These are phyloP conservation scores for Drosophila pullipes DNA, from an alignment of 2,888 invertebrate species.

Conservation along the genomic window DNA sequence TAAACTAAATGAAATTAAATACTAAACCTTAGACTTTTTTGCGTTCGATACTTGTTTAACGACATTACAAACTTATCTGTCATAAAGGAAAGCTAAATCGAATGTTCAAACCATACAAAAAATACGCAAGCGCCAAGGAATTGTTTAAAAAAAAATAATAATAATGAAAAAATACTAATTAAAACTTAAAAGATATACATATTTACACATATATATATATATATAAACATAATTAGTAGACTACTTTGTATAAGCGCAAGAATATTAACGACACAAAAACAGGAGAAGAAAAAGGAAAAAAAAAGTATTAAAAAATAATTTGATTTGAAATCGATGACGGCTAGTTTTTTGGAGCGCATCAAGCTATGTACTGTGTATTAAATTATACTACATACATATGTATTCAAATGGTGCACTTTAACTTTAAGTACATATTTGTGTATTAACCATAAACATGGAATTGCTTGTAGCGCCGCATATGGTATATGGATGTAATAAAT, in stretches of 20 bases:
- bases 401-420: constrained; percentile 16
- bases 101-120: constrained; percentile 59
- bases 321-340: constrained; percentile 21
- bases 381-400: background rate
- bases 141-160: constrained; percentile 70
- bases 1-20: constrained; percentile 23
- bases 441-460: constrained; percentile 16
- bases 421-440: constrained; percentile 17
- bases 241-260: constrained; percentile 57
- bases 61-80: constrained; percentile 33
- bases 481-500: constrained; percentile 13
- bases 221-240: constrained; percentile 43
- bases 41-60: constrained; percentile 43
- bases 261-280: constrained; percentile 12
- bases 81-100: constrained; percentile 52
- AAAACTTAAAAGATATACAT: constrained; percentile 31
- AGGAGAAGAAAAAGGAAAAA: constrained; percentile 10
- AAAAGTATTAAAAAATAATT: constrained; percentile 57
- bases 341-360: constrained; percentile 43
- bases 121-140: constrained; percentile 83
- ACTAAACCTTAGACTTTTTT: constrained; percentile 44
- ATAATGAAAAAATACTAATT: constrained; percentile 42
- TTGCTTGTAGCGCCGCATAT: constrained; percentile 22
- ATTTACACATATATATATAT: constrained; percentile 19
- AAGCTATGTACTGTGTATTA: constrained; percentile 23